phyloP scores from a whole-genome alignment of 2,797 vertebrate genomes.

The Coregonus ussuriensis region DNA sequence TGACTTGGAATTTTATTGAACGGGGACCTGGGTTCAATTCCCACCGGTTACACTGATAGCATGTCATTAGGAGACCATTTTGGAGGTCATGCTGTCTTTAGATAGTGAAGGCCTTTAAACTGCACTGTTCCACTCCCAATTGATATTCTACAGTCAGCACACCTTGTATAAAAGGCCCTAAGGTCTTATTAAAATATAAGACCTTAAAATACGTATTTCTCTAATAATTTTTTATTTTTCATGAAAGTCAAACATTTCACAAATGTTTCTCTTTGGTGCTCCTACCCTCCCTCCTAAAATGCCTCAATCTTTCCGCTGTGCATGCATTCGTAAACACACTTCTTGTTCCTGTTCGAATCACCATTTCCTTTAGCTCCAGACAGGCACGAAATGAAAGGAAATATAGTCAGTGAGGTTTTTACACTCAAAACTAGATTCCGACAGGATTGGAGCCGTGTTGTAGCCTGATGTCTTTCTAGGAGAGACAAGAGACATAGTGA shows the following conservation, averaged over 20 bases:
- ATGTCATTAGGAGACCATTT: neutral
- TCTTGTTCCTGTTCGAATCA: conserved; percentile 29
- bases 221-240: neutral
- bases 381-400: neutral
- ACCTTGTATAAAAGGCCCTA: neutral
- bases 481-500: conserved; percentile 58
- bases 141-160: neutral
- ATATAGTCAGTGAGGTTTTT: conserved; percentile 32
- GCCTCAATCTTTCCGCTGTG: neutral
- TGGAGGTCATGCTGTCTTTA: neutral
- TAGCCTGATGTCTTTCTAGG: conserved; percentile 58
- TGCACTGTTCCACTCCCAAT: neutral
- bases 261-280: too few relatives aligned
- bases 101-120: neutral
- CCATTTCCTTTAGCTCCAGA: conserved; percentile 30
- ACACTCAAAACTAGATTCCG: conserved; percentile 53
- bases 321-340: conserved; percentile 2
- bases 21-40: too few relatives aligned
- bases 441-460: conserved; percentile 52
- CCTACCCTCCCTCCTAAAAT: too few relatives aligned
- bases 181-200: conserved; percentile 9
- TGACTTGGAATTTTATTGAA: too few relatives aligned
- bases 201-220: neutral
- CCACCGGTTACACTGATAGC: neutral
- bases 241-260: neutral